Evolutionary conservation across 2,888 invertebrate species (phyloP).

Genomic region (Meloe dianella): DNA sequence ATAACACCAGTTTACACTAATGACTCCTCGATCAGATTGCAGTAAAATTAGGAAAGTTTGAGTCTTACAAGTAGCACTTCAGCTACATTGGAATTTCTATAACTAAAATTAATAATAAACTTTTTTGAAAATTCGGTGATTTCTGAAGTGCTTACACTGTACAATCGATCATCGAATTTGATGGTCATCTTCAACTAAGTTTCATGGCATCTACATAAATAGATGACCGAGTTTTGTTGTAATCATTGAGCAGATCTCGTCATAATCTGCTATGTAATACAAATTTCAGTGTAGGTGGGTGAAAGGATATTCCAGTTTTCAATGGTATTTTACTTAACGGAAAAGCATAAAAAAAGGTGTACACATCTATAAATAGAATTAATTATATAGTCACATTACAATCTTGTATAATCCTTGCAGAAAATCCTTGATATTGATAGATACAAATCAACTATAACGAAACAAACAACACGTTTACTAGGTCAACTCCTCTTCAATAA

Average conservation of each 20-base stretch:
- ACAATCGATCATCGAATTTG: no score
- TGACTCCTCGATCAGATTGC: no score
- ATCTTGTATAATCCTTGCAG: neutral
- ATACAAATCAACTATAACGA: neutral
- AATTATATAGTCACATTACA: neutral
- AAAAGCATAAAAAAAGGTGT: neutral
- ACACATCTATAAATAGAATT: neutral
- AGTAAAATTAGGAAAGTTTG: no score
- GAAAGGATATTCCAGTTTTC: neutral
- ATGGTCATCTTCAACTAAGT: no score
- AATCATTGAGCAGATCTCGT: neutral
- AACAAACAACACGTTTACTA: neutral
- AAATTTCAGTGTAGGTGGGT: neutral
- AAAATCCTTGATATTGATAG: constrained; percentile 1
- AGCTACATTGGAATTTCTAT: no score
- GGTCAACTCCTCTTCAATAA: neutral
- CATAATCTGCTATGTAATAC: neutral
- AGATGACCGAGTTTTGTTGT: no score
- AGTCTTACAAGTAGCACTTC: no score
- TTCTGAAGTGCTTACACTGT: no score
- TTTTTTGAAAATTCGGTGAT: no score
- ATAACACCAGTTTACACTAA: no score
- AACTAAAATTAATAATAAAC: no score
- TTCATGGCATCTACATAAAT: no score
- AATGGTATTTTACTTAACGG: neutral